A percentile compares a stretch with the other conserved stretches of the same genome.
These are phyloP conservation scores for Falco punctatus DNA, from an alignment of 2,113 vertebrate genomes.

Conservation along the genomic window DNA sequence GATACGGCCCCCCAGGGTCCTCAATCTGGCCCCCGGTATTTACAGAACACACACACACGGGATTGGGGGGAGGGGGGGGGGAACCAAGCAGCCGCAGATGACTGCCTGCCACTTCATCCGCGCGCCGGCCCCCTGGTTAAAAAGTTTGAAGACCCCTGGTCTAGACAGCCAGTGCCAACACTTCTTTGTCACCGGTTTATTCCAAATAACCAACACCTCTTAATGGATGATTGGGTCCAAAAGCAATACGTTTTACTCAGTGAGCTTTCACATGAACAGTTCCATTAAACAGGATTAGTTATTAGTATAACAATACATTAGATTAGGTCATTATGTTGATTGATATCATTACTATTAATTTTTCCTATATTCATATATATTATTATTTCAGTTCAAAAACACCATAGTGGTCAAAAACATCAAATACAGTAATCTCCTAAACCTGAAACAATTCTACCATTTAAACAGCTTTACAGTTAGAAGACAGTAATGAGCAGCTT, in stretches of 20 bases:
- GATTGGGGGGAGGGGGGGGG: too few species aligned
- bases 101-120: too few species aligned
- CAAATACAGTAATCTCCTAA: not conserved
- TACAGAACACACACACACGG: too few species aligned
- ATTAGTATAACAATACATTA: not conserved
- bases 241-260: conserved; percentile 42
- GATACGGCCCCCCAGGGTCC: too few species aligned
- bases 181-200: conserved; percentile 9
- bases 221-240: conserved; percentile 29
- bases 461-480: not conserved
- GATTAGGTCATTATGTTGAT: not conserved
- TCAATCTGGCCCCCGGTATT: too few species aligned
- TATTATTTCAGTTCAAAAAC: not conserved
- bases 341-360: not conserved
- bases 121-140: too few species aligned
- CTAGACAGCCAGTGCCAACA: not conserved
- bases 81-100: too few species aligned
- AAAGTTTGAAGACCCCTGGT: too few species aligned
- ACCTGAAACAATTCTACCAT: not conserved
- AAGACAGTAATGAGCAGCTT: not conserved
- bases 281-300: conserved; percentile 38
- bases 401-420: not conserved
- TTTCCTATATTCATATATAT: not conserved
- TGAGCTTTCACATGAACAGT: not conserved
- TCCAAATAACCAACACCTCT: conserved; percentile 34